A percentile compares a stretch with the other conserved stretches of the same genome.
Evolutionary conservation across 2,888 invertebrate species (phyloP).

Genomic region (Tortricodes alternella): DNA sequence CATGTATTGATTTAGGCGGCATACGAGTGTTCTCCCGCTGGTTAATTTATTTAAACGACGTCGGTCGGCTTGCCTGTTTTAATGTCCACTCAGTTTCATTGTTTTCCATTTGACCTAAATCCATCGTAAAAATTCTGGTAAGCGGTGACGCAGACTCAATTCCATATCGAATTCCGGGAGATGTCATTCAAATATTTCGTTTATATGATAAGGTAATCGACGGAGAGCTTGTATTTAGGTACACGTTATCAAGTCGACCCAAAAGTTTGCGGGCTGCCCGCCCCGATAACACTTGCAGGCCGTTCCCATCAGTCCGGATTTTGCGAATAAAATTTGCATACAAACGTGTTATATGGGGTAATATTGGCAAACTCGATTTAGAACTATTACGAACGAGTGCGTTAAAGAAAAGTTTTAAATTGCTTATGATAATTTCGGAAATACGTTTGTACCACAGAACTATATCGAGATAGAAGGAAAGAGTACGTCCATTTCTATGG

Average conservation of each 20-base stretch:
- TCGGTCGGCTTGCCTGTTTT: constrained; percentile 44
- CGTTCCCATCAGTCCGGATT: constrained; percentile 73
- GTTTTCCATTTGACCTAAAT: constrained; percentile 48
- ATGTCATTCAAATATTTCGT: constrained; percentile 47
- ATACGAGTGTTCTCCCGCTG: constrained; percentile 25
- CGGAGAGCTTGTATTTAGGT: constrained; percentile 46
- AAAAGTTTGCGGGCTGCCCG: constrained; percentile 63
- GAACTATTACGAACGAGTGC: constrained; percentile 45
- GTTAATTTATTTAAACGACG: constrained; percentile 48
- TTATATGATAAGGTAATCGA: constrained; percentile 61
- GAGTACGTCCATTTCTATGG: too few species aligned
- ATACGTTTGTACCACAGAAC: background rate
- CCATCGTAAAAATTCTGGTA: constrained; percentile 28
- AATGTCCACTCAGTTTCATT: constrained; percentile 53
- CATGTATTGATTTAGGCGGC: constrained; percentile 27
- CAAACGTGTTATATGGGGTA: constrained; percentile 70
- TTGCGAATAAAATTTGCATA: constrained; percentile 75
- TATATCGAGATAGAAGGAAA: too few species aligned
- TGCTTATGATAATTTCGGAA: background rate
- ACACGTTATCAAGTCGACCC: constrained; percentile 73
- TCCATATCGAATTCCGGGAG: constrained; percentile 22
- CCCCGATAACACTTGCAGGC: constrained; percentile 62
- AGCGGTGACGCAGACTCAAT: constrained; percentile 18
- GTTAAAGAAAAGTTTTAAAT: constrained; percentile 9
- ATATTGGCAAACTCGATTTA: constrained; percentile 59